Conservation (phyloP, 2,113 vertebrate species). For the Tachysurus vachellii region DNA sequence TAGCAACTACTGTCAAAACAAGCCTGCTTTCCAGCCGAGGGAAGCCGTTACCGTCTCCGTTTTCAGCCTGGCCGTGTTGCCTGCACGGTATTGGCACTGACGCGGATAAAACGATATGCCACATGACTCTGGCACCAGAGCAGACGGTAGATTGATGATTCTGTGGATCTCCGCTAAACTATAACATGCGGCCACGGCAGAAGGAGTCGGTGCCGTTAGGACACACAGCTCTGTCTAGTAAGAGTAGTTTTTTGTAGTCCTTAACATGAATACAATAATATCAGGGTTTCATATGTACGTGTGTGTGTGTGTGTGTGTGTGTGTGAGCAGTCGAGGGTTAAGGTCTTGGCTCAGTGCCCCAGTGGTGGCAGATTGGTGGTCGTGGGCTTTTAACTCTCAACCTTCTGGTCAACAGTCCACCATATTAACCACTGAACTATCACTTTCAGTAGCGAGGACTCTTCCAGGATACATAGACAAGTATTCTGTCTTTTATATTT, state of each 20-base stretch:
- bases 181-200: not conserved
- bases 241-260: not conserved
- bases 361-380: too few species aligned
- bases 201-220: not conserved
- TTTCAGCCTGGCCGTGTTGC: conserved; percentile 24
- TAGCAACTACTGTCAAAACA: conserved; percentile 40
- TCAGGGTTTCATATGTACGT: not conserved
- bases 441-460: too few species aligned
- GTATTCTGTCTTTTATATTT: not conserved
- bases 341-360: too few species aligned
- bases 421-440: too few species aligned
- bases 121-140: conserved; percentile 32
- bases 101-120: conserved; percentile 21
- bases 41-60: not conserved
- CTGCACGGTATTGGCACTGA: conserved; percentile 7
- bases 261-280: not conserved
- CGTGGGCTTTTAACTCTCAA: not conserved
- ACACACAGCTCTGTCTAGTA: not conserved
- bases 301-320: not conserved
- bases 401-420: too few species aligned
- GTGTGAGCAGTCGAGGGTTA: not conserved
- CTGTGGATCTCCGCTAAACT: not conserved
- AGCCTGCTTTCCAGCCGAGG: conserved; percentile 1
- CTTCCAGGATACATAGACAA: not conserved
- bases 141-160: not conserved